Percentiles rank a stretch among this genome's conserved stretches.
Evolutionary conservation across 1,140 invertebrate genomes (phyloP).

Genomic region (Papilio machaon): DNA sequence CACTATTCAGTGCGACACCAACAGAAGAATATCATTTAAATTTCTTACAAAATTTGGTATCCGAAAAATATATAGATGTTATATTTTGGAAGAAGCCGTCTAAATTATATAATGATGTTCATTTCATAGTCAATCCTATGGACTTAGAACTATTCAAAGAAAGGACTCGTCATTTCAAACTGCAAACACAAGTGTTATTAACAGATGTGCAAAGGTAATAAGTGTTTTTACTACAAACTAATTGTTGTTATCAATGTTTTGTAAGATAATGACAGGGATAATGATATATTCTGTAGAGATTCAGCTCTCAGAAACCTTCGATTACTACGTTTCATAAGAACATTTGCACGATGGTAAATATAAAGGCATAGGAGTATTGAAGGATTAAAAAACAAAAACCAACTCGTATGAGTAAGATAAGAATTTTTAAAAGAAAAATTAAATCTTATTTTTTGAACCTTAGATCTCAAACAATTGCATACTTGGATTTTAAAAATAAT

Average conservation of each 20-base stretch:
- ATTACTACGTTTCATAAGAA: not conserved
- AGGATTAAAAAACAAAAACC: too few species aligned
- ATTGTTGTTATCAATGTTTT: too few species aligned
- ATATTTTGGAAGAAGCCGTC: constrained; percentile 65
- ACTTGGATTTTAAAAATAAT: not conserved
- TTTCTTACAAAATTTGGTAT: constrained; percentile 62
- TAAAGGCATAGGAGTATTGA: too few species aligned
- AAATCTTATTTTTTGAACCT: too few species aligned
- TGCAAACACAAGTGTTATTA: constrained; percentile 49
- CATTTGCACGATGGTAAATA: too few species aligned
- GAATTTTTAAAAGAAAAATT: too few species aligned
- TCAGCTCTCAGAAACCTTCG: too few species aligned
- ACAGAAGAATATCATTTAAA: constrained; percentile 60
- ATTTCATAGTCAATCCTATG: constrained; percentile 60
- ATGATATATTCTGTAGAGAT: too few species aligned
- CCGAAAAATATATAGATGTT: constrained; percentile 62
- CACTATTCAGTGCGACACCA: constrained; percentile 53
- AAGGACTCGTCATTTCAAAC: constrained; percentile 57
- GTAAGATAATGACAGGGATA: too few species aligned
- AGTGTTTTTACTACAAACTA: constrained; percentile 30
- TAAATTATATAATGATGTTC: constrained; percentile 59
- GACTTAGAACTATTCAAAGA: constrained; percentile 58
- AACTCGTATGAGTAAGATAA: too few species aligned
- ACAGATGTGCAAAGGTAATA: constrained; percentile 55
- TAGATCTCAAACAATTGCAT: not conserved